These are phyloP conservation scores for Lapara coniferarum DNA, from an alignment of 2,888 invertebrate species.

Conservation along the genomic window DNA sequence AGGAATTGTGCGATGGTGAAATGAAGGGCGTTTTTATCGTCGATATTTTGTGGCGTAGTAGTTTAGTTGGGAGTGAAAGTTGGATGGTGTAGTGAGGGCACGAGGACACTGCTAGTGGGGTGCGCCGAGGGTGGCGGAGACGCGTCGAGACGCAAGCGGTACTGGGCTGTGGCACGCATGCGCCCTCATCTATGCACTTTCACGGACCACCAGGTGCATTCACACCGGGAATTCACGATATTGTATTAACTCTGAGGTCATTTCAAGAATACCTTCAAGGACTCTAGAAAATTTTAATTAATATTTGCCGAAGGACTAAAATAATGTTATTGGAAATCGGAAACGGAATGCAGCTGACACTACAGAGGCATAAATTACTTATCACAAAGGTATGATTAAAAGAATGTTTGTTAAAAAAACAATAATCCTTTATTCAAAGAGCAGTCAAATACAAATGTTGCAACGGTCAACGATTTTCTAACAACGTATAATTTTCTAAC, in stretches of 20 bases:
- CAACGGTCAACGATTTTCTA: no score
- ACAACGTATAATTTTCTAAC: no score
- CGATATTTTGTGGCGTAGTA: slow-evolving; percentile 41
- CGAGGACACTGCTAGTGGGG: slow-evolving; percentile 66
- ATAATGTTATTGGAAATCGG: no score
- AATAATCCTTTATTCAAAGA: no score
- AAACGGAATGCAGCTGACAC: no score
- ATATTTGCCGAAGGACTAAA: no score
- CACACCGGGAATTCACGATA: slow-evolving; percentile 26
- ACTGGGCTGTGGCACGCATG: slow-evolving; percentile 51
- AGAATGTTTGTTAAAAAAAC: no score
- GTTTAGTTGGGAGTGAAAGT: slow-evolving; percentile 72
- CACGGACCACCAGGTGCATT: slow-evolving; percentile 35
- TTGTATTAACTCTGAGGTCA: neutral
- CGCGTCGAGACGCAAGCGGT: slow-evolving; percentile 26
- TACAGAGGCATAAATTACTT: neutral
- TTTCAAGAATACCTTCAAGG: neutral
- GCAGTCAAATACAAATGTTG: no score
- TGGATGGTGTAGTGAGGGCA: slow-evolving; percentile 73
- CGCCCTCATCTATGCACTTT: slow-evolving; percentile 43
- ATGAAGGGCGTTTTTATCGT: slow-evolving; percentile 37
- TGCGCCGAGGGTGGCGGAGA: slow-evolving; percentile 48
- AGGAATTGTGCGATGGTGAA: slow-evolving; percentile 5
- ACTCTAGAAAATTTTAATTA: no score
- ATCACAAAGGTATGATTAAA: no score